Base-by-base conservation (phyloP, 2,113 vertebrate species). In the Atractosteus spatula region DNA sequence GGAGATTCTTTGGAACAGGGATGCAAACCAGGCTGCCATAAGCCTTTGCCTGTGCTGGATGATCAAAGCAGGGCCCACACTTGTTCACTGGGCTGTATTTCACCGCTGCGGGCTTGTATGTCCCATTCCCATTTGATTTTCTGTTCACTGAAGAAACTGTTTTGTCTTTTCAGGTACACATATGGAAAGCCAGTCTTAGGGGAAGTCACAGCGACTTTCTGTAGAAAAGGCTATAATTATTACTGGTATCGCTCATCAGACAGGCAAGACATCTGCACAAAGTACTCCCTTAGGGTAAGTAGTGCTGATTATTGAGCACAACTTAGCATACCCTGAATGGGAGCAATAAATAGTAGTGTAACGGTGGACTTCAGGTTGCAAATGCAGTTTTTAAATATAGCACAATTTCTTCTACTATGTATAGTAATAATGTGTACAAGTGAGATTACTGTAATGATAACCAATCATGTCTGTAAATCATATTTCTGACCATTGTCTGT, bases 101-200 rank as follows among this genome's bases (percentile, higher is more conserved):
- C 2, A 69, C 8, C 29, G 41, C 45, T 69, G 17, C 62, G 41
- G 44, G 45, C 43, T 14, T 11, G 59, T 4, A n/a, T 12, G 47
- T 14, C 56, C 16, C 4, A 74, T 8, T 63, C 0, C 44, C 11
- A 2, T 43, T 6, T 55, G 45, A 0, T 12, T 47, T 8, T 73
- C 3, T 8, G 8, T 41, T 71, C 5, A 44, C 5, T 11, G 45
- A 51, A 45, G 2, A 11, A 44, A 3, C 11, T 43, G 3, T 64
- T 54, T 41, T 66, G 72, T 74, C 6, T 69, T 8, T 71, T 3
- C 76, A 92, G 91, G 72, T 92, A 91, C 76, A 89, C 89, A 0
- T 92, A 87, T 65, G 91, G 90, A 7, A 92, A 91, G 73, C 89
- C 90, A 11, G 89, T 91, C n/a, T 0, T 72, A 14, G 91, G 91